A percentile compares a stretch with the other conserved stretches of the same genome.
phyloP scores from a whole-genome alignment of 2,888 invertebrate species.

The Hermodice carunculata region DNA sequence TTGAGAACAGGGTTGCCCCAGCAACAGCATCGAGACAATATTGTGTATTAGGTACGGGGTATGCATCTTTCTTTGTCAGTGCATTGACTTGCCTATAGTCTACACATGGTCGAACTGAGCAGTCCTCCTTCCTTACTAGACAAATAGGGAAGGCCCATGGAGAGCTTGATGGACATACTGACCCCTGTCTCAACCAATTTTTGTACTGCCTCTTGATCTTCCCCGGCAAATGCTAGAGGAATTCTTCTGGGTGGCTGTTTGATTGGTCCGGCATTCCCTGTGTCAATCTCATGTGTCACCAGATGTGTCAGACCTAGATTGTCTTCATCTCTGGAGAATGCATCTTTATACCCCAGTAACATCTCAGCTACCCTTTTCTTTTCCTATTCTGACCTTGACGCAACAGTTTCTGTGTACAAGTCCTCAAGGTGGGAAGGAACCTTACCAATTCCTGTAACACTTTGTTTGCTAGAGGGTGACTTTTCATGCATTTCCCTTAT shows the following conservation, averaged over 20 bases:
- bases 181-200: neutral
- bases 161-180: neutral
- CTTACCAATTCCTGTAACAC: no score
- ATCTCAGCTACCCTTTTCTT: no score
- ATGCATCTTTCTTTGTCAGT: conserved; percentile 32
- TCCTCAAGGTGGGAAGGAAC: no score
- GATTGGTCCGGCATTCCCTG: neutral
- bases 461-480: no score
- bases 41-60: conserved; percentile 33
- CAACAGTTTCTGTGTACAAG: no score
- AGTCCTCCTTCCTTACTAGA: conserved; percentile 30
- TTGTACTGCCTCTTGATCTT: neutral
- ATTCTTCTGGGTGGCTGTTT: conserved; percentile 1
- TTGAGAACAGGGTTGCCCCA: conserved; percentile 37
- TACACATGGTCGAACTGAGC: conserved; percentile 28
- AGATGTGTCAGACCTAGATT: neutral
- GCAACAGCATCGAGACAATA: conserved; percentile 32
- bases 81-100: conserved; percentile 35
- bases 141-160: conserved; percentile 13
- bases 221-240: neutral
- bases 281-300: neutral
- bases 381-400: no score
- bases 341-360: no score
- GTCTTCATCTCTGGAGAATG: neutral
- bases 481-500: no score